These are phyloP conservation scores for Temnothorax nylanderi DNA, from an alignment of 1,140 invertebrate genomes.

Conservation along the genomic window DNA sequence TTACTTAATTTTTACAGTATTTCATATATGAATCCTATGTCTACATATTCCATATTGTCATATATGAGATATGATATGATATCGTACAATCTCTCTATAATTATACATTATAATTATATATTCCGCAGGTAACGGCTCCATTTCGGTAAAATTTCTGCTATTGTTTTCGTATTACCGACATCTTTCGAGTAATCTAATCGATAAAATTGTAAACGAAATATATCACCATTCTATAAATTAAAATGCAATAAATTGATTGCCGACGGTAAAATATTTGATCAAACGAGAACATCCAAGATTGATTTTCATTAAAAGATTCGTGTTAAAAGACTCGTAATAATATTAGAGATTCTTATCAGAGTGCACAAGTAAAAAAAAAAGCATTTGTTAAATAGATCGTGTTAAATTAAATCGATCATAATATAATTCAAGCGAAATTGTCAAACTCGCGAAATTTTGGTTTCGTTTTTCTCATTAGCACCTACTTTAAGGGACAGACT, in stretches of 20 bases:
- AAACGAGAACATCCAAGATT: not conserved
- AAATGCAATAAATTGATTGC: too few species aligned
- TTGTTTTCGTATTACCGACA: not conserved
- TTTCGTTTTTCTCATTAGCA: not conserved
- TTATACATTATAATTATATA: not conserved
- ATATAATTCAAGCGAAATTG: not conserved
- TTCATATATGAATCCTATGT: not conserved
- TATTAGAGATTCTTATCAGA: not conserved
- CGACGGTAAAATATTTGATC: not conserved
- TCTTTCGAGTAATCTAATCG: not conserved
- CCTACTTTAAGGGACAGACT: not conserved
- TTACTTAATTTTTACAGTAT: not conserved
- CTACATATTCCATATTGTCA: not conserved
- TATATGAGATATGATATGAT: too few species aligned
- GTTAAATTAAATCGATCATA: not conserved
- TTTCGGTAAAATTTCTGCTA: constrained; percentile 1
- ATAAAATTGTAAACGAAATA: not conserved
- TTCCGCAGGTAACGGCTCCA: not conserved
- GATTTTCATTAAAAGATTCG: not conserved
- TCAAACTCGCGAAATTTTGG: not conserved
- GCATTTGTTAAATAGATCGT: not conserved
- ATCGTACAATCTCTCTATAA: not conserved
- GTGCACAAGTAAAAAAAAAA: not conserved
- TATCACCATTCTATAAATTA: not conserved
- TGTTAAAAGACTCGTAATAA: not conserved